Evolutionary conservation across 1,140 invertebrate genomes (phyloP).

Genomic region (Homarus americanus): DNA sequence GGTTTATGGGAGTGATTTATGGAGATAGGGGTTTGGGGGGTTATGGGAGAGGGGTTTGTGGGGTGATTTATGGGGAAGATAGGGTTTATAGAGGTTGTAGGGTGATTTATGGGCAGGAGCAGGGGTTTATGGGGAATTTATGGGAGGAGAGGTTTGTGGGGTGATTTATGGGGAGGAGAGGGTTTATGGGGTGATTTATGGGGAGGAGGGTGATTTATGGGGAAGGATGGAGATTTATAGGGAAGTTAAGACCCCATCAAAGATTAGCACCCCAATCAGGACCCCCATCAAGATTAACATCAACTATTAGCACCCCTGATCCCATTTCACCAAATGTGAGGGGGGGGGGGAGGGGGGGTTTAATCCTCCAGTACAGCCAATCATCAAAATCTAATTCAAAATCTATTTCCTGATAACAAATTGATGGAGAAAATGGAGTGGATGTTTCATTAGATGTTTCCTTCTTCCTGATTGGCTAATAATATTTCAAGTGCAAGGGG

Average conservation of each 20-base stretch:
- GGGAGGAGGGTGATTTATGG: background rate
- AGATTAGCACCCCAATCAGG: no score
- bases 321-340: no score
- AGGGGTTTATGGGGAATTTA: background rate
- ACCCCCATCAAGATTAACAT: no score
- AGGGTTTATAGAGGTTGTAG: background rate
- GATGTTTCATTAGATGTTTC: no score
- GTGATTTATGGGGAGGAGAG: background rate
- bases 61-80: no score
- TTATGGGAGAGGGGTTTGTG: background rate
- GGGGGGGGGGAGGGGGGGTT: no score
- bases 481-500: no score
- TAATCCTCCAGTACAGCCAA: background rate
- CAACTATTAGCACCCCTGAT: no score
- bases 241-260: no score
- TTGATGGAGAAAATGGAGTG: no score
- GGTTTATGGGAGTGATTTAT: background rate
- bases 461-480: background rate
- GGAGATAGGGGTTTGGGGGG: background rate
- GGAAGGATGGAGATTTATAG: background rate
- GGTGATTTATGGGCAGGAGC: background rate
- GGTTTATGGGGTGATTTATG: background rate
- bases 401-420: constrained; percentile 16
- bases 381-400: constrained; percentile 17
- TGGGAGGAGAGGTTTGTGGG: background rate